Evolutionary conservation across 2,113 vertebrate species (phyloP).

Genomic region (Pyrgilauda ruficollis): DNA sequence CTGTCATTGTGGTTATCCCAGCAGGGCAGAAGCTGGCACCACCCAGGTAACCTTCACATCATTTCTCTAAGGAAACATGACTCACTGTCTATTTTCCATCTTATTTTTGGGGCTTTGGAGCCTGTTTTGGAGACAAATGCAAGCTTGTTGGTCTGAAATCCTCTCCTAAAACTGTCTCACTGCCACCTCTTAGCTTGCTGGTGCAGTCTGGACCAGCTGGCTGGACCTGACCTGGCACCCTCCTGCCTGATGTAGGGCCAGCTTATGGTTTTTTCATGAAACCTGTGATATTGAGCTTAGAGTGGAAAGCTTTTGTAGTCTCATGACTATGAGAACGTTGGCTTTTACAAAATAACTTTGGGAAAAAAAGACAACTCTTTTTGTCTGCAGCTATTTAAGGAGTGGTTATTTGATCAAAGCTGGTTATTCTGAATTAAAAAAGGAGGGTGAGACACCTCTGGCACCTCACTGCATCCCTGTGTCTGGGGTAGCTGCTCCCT

Average conservation of each 20-base stretch:
- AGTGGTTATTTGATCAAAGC: slow-evolving; percentile 2
- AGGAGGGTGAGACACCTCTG: background rate
- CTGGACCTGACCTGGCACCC: background rate
- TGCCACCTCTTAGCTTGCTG: background rate
- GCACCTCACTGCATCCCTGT: background rate
- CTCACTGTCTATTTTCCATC: slow-evolving; percentile 67
- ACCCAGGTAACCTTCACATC: slow-evolving; percentile 56
- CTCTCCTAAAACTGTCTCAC: background rate
- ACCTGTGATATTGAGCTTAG: background rate
- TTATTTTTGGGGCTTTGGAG: slow-evolving; percentile 41
- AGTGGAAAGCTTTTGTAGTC: background rate
- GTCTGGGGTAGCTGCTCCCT: background rate
- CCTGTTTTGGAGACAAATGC: slow-evolving; percentile 13
- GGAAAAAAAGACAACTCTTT: background rate
- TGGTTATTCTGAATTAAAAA: background rate
- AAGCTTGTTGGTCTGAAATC: background rate
- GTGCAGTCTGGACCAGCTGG: background rate
- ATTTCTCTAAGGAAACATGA: slow-evolving; percentile 61
- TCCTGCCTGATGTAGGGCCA: background rate
- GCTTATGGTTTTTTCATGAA: background rate
- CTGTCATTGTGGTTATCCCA: slow-evolving; percentile 37
- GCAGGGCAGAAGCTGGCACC: slow-evolving; percentile 43
- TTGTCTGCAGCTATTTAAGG: background rate
- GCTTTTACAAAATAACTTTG: background rate
- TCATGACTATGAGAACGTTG: background rate